These are phyloP conservation scores for Jacana jacana DNA, from an alignment of 2,113 vertebrate species.

Conservation along the genomic window DNA sequence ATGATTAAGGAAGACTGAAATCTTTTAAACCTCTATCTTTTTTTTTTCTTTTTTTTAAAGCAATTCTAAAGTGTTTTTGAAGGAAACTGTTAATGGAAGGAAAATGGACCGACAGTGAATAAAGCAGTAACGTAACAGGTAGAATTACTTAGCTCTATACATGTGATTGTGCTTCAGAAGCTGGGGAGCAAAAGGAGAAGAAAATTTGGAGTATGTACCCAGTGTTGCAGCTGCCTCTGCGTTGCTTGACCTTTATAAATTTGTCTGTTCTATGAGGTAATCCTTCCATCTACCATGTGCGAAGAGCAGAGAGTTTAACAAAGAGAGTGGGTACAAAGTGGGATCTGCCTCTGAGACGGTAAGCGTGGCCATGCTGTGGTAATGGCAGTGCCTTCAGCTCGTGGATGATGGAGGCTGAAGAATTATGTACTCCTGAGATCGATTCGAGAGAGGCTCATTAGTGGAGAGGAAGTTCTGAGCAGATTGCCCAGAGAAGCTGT, in stretches of 20 bases:
- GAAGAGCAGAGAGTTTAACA: background rate
- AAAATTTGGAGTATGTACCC: background rate
- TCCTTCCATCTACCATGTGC: background rate
- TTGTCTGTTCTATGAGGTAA: background rate
- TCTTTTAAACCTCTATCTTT: background rate
- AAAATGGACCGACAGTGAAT: background rate
- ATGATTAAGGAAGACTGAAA: constrained; percentile 45
- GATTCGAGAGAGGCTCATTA: constrained; percentile 36
- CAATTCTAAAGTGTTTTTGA: constrained; percentile 14
- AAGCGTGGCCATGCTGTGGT: background rate
- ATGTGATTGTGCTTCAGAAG: background rate
- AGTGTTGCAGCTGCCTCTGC: background rate
- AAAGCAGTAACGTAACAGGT: background rate
- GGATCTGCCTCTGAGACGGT: background rate
- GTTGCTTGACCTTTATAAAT: background rate
- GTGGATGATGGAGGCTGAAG: background rate
- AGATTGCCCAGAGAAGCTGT: too few relatives aligned
- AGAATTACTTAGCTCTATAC: background rate
- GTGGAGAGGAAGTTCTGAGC: constrained; percentile 37
- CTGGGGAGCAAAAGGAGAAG: background rate
- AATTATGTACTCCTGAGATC: constrained; percentile 24
- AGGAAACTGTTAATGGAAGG: constrained; percentile 13
- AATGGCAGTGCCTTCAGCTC: background rate
- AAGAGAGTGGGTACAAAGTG: background rate
- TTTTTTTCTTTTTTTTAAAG: background rate